phyloP scores from a whole-genome alignment of 2,888 invertebrate genomes.

The Xylota segnis region DNA sequence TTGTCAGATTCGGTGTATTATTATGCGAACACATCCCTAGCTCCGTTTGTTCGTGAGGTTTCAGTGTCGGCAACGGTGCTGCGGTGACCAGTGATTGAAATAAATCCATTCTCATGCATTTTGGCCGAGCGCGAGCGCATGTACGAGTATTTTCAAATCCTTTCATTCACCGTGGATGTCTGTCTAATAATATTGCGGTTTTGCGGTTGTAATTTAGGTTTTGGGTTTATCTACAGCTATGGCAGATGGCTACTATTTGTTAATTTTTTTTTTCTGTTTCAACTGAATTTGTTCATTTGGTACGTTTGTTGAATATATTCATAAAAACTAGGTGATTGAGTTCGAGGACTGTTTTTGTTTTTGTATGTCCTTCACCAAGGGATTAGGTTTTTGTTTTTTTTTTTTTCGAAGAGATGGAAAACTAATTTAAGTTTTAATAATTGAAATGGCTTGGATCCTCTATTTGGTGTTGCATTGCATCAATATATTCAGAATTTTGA shows the following conservation, averaged over 20 bases:
- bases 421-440: slow-evolving; percentile 73
- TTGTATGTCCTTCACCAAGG: slow-evolving; percentile 26
- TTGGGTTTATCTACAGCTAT: slow-evolving; percentile 18
- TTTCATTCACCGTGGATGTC: slow-evolving; percentile 60
- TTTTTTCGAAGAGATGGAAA: slow-evolving; percentile 12
- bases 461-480: slow-evolving; percentile 1
- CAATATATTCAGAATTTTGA: slow-evolving; percentile 32
- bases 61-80: background rate
- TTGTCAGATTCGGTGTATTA: slow-evolving; percentile 48
- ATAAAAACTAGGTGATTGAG: slow-evolving; percentile 59
- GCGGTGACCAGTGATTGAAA: slow-evolving; percentile 69
- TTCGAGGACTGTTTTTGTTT: slow-evolving; percentile 42
- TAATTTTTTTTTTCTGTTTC: slow-evolving; percentile 19
- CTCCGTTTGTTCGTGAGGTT: slow-evolving; percentile 42
- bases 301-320: slow-evolving; percentile 34
- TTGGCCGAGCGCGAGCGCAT: slow-evolving; percentile 6
- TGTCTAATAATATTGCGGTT: slow-evolving; percentile 76
- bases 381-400: slow-evolving; percentile 41
- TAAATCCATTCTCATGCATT: slow-evolving; percentile 69
- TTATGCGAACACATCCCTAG: slow-evolving; percentile 50
- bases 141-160: slow-evolving; percentile 50
- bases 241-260: slow-evolving; percentile 6
- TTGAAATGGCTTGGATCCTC: slow-evolving; percentile 38
- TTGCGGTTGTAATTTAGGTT: slow-evolving; percentile 75
- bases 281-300: slow-evolving; percentile 62